Evolutionary conservation across 2,888 invertebrate species (phyloP), one percentile per base, ranked within the genome.

Genomic region (Ectobius pallidus): DNA sequence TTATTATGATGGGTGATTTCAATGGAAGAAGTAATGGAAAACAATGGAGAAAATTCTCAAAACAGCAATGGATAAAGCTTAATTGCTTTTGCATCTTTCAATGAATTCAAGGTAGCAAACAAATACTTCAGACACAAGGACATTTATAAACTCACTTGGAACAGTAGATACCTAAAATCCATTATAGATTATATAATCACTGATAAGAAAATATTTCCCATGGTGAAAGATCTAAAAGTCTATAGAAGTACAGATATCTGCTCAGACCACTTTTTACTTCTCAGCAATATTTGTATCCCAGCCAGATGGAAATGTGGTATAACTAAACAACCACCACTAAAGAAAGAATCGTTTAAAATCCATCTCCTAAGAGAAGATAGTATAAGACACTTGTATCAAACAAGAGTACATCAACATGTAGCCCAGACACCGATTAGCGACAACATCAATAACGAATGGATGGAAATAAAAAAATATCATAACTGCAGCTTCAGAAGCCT

Each of bases 41-140:
- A 2, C 18, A 22, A 61, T 7, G n/a, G 61, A 27, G 3, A 61
- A 61, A 3, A 11, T 25, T n/a, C 16, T 32, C 4, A 2, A 2
- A 61, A 61, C 11, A 61, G 27, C 2, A 61, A 61, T 20, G 9
- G 61, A n/a, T 3, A 3, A 30, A 9, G 11, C 2, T n/a, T 61
- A 2, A 61, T 27, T 25, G 30, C 22, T 25, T 61, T 61, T 3
- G 2, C n/a, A 22, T 6, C 22, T 2, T 30, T 34, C 20, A 39
- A 42, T 44, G 16, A 65, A 6, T 6, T 65, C 1, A 65, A 25
- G 25, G 25, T 65, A 18, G 14, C 42, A 7, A 65, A 65, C 32
- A 42, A 9, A 14, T 65, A 22, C 6, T 65, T 65, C 42, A 65
- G 65, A 32, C 3, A 65, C 16, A 65, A 65, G 1, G 34, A 42